These are phyloP conservation scores for Zonitis immaculata DNA, from an alignment of 2,888 invertebrate genomes.

Conservation along the genomic window DNA sequence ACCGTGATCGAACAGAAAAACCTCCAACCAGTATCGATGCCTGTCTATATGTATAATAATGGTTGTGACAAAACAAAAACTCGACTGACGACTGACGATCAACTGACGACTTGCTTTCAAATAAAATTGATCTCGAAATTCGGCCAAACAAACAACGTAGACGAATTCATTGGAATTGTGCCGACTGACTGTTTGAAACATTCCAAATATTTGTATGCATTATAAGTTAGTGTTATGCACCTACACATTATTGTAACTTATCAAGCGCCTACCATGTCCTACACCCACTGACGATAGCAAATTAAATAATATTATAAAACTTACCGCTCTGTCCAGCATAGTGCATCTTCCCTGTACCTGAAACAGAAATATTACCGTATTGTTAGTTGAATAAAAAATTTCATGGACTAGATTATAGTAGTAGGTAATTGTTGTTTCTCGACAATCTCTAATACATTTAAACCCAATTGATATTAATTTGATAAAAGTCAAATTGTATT, in stretches of 20 bases:
- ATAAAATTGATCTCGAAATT: constrained; percentile 42
- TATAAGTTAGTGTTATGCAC: constrained; percentile 18
- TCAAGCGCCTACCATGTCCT: constrained; percentile 27
- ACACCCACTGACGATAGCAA: constrained; percentile 23
- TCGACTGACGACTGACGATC: constrained; percentile 43
- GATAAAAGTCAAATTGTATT: neutral
- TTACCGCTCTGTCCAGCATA: constrained; percentile 89
- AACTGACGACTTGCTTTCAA: too few species aligned
- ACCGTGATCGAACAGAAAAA: constrained; percentile 41
- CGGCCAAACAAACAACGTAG: constrained; percentile 16
- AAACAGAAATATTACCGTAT: constrained; percentile 47
- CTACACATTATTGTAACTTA: constrained; percentile 27
- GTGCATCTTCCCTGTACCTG: constrained; percentile 84
- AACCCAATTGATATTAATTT: neutral
- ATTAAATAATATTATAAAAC: constrained; percentile 37
- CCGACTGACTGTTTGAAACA: constrained; percentile 7
- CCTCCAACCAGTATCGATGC: constrained; percentile 44
- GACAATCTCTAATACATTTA: neutral
- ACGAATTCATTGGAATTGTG: neutral
- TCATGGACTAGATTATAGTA: neutral
- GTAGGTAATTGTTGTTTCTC: neutral
- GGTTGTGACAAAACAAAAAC: constrained; percentile 48
- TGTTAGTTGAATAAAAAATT: neutral
- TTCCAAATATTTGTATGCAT: too few species aligned
- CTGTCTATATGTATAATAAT: constrained; percentile 44